A percentile compares a stretch with the other conserved stretches of the same genome.
These are phyloP conservation scores for Gambusia yucatana DNA, from an alignment of 2,797 vertebrate genomes.

Conservation along the genomic window DNA sequence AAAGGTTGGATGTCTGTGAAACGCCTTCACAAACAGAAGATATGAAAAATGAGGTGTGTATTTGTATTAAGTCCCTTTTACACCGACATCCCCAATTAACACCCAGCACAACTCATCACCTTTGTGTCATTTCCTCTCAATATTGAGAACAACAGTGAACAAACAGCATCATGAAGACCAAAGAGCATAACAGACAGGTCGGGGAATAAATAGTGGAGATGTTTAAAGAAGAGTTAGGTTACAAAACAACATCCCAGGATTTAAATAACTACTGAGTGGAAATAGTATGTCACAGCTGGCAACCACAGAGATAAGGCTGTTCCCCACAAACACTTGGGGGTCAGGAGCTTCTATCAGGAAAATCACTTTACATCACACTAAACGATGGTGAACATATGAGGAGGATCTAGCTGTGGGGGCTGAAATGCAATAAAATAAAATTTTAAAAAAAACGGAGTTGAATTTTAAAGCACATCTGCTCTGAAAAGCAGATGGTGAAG, in stretches of 20 bases:
- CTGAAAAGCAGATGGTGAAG: conserved; percentile 47
- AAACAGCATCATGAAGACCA: neutral
- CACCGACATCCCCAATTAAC: neutral
- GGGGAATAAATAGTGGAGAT: neutral
- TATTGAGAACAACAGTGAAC: neutral
- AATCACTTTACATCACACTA: neutral
- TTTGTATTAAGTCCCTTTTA: neutral
- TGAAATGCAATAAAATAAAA: conserved; percentile 23
- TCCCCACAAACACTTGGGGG: neutral
- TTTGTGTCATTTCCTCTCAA: neutral
- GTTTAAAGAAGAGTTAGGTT: neutral
- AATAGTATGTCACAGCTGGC: neutral
- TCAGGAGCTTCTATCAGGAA: neutral
- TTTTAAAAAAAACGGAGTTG: conserved; percentile 32
- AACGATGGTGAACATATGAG: neutral
- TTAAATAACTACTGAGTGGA: neutral
- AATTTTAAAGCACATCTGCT: conserved; percentile 56
- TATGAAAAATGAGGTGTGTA: neutral
- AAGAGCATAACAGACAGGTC: neutral
- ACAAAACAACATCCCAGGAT: neutral
- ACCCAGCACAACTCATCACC: neutral
- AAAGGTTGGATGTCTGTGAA: neutral
- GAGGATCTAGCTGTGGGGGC: conserved; percentile 24
- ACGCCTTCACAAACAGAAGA: neutral
- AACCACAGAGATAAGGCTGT: neutral